Percentiles rank a stretch among this genome's conserved stretches.
phyloP scores from a whole-genome alignment of 1,140 invertebrate genomes.

The Psix sp. region DNA sequence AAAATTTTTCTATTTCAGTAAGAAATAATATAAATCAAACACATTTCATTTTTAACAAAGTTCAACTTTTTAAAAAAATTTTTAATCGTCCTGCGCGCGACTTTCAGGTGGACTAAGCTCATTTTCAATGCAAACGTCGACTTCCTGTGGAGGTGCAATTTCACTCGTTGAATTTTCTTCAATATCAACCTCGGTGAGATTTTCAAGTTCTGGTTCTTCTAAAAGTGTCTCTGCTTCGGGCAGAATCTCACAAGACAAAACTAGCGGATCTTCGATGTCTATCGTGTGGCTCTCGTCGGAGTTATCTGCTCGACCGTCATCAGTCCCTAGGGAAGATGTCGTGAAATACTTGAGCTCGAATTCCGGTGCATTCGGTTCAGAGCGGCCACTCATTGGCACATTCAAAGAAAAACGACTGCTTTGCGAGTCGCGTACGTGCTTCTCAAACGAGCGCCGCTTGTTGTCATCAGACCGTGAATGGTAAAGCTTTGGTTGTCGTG shows the following conservation, averaged over 20 bases:
- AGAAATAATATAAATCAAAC: too few relatives aligned
- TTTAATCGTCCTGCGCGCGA: not conserved
- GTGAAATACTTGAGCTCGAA: conserved; percentile 72
- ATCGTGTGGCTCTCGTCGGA: conserved; percentile 66
- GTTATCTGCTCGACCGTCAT: conserved; percentile 64
- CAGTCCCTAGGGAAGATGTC: conserved; percentile 64
- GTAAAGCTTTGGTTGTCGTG: conserved; percentile 68
- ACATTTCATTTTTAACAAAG: too few relatives aligned
- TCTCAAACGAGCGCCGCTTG: conserved; percentile 70
- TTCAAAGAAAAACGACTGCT: conserved; percentile 71
- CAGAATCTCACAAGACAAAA: conserved; percentile 53
- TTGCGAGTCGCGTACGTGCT: conserved; percentile 66
- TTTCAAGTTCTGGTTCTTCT: conserved; percentile 73
- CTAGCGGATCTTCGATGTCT: conserved; percentile 63
- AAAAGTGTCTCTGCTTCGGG: conserved; percentile 66
- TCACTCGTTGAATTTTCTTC: conserved; percentile 38
- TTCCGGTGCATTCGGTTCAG: conserved; percentile 60
- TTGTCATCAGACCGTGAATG: conserved; percentile 74
- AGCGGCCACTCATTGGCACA: conserved; percentile 61
- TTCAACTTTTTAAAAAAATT: not conserved
- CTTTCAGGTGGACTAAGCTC: conserved; percentile 18
- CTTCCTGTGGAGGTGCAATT: conserved; percentile 2
- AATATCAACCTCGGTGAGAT: conserved; percentile 61
- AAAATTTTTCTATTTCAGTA: too few relatives aligned
- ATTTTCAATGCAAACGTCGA: conserved; percentile 15